Conservation (phyloP, 2,113 vertebrate genomes). For the Tretioscincus oriximinensis region DNA sequence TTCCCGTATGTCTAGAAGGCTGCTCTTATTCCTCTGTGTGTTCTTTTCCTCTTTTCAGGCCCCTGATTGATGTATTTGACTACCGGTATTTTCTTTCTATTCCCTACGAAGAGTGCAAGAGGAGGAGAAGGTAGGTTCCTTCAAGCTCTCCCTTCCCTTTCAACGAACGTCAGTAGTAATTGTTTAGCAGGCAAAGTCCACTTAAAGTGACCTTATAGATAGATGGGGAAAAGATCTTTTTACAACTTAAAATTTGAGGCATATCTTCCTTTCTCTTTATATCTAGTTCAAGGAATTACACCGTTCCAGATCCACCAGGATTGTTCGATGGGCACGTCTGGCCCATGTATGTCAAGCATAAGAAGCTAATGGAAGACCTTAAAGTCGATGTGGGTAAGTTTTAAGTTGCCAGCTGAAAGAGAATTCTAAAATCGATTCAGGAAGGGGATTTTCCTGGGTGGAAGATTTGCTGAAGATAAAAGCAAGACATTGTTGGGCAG, state of each 20-base stretch:
- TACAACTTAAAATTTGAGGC: not conserved
- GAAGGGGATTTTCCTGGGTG: not conserved
- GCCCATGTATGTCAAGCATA: constrained; percentile 95
- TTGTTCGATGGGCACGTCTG: constrained; percentile 93
- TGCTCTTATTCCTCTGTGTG: accelerated
- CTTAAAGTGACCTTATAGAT: not conserved
- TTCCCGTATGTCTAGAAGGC: not conserved
- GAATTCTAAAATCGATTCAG: not conserved
- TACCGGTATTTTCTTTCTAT: constrained; percentile 90
- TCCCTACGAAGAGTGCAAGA: constrained; percentile 94
- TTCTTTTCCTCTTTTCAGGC: constrained; percentile 68
- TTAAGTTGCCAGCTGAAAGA: not conserved
- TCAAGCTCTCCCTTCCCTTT: not conserved
- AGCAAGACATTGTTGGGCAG: not conserved
- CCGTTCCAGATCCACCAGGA: constrained; percentile 88
- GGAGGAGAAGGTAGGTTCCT: constrained; percentile 85
- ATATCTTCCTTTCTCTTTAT: not conserved
- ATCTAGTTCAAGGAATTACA: constrained; percentile 84
- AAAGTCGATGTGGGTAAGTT: constrained; percentile 85
- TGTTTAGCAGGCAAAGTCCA: not conserved
- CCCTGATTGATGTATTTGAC: constrained; percentile 88
- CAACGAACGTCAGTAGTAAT: not conserved
- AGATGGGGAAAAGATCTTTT: not conserved
- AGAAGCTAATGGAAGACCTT: constrained; percentile 84
- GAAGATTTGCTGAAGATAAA: not conserved